Evolutionary conservation across 2,888 invertebrate species (phyloP).

Genomic region (Heliconius charithonia): DNA sequence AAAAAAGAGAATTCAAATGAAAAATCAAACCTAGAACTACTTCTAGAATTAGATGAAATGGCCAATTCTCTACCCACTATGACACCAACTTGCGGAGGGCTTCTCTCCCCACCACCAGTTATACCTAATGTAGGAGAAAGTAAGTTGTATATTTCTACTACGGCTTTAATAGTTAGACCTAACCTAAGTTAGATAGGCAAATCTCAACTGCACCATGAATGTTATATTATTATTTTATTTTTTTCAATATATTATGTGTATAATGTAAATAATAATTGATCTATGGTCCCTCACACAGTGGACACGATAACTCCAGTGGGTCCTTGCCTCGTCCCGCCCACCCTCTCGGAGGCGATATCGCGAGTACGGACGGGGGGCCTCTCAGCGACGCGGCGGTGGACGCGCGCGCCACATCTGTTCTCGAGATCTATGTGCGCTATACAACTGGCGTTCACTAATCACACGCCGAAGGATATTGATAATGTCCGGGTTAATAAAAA

Average conservation of each 20-base stretch:
- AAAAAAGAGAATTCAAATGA: conserved; percentile 72
- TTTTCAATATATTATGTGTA: too few species aligned
- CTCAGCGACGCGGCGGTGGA: conserved; percentile 85
- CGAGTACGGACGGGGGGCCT: conserved; percentile 89
- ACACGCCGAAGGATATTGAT: conserved; percentile 84
- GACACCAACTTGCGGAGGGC: conserved; percentile 92
- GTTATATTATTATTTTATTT: too few species aligned
- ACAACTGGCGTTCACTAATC: conserved; percentile 91
- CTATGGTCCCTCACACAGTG: conserved; percentile 30
- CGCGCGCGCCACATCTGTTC: conserved; percentile 91
- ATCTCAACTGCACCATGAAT: background rate
- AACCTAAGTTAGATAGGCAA: background rate
- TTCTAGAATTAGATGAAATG: conserved; percentile 91
- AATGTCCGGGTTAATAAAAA: conserved; percentile 89
- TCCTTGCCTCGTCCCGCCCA: conserved; percentile 84
- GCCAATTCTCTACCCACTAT: conserved; percentile 88
- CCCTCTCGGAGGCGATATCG: conserved; percentile 86
- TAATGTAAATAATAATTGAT: too few species aligned
- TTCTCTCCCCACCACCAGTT: conserved; percentile 85
- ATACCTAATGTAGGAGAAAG: conserved; percentile 55
- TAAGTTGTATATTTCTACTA: conserved; percentile 46
- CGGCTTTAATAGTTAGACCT: background rate
- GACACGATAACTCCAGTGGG: conserved; percentile 84
- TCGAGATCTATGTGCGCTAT: conserved; percentile 92
- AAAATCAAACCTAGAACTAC: conserved; percentile 90